Conservation (phyloP, 2,888 invertebrate genomes). For the Cephalotes varians region DNA sequence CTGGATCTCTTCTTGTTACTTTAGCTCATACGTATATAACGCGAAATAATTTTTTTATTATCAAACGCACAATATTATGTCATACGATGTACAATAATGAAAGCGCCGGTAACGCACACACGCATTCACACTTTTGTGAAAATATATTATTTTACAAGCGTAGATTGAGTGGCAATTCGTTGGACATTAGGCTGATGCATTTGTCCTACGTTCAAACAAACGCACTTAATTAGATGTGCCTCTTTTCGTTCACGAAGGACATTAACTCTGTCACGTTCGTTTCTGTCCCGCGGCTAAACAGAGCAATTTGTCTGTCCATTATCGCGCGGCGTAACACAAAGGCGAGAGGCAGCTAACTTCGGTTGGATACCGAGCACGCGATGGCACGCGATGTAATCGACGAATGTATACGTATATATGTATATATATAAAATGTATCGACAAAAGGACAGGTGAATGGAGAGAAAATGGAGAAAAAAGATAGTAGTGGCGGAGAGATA, state of each 20-base stretch:
- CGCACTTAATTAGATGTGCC: constrained; percentile 19
- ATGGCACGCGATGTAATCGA: constrained; percentile 22
- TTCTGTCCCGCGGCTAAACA: constrained; percentile 40
- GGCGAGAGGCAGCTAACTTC: constrained; percentile 35
- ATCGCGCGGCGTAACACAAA: constrained; percentile 43
- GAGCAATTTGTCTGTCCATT: constrained; percentile 56
- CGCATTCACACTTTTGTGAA: not conserved
- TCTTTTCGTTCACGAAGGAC: constrained; percentile 32
- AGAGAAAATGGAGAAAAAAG: constrained; percentile 31
- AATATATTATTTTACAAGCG: not conserved
- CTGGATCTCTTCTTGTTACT: too few species aligned
- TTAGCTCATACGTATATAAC: not conserved
- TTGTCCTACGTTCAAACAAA: constrained; percentile 7
- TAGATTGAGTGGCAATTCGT: not conserved
- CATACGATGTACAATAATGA: not conserved
- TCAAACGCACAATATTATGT: not conserved
- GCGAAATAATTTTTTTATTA: constrained; percentile 1
- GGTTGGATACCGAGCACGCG: constrained; percentile 17
- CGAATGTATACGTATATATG: not conserved
- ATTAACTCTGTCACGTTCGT: constrained; percentile 40
- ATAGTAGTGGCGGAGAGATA: constrained; percentile 10
- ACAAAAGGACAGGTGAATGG: constrained; percentile 5
- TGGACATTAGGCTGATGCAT: constrained; percentile 1
- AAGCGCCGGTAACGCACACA: not conserved
- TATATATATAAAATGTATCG: not conserved